phyloP scores from a whole-genome alignment of 2,113 vertebrate species.

The Oncorhynchus gorbuscha region DNA sequence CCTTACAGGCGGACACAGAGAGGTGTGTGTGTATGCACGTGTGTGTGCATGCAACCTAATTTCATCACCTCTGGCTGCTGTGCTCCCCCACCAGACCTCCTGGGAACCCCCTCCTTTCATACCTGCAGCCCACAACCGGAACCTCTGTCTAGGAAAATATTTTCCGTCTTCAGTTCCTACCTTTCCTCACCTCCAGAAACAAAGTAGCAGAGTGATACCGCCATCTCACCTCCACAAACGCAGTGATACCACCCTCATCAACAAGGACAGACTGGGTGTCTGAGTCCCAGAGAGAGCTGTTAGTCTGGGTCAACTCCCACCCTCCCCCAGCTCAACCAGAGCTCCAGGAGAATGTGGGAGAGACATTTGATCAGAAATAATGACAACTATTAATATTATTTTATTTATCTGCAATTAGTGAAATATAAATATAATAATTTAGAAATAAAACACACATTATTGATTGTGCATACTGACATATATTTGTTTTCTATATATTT shows the following conservation, averaged over 20 bases:
- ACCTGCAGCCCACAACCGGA: background rate
- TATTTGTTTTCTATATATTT: no score
- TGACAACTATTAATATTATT: no score
- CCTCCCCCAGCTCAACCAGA: background rate
- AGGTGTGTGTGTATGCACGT: conserved; percentile 1
- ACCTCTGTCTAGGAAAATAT: background rate
- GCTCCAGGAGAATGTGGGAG: background rate
- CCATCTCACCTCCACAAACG: conserved; percentile 13
- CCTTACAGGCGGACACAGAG: background rate
- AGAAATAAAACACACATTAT: no score
- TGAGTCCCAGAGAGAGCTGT: conserved; percentile 22
- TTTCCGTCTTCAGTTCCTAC: conserved; percentile 20
- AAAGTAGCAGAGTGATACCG: conserved; percentile 31
- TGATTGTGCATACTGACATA: no score
- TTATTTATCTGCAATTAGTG: no score
- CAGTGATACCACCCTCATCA: conserved; percentile 33
- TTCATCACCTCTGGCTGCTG: background rate
- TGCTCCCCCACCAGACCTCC: background rate
- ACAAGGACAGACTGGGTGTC: conserved; percentile 3
- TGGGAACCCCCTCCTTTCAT: background rate
- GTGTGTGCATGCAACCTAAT: background rate
- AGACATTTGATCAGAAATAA: no score
- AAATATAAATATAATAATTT: no score
- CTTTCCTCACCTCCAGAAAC: conserved; percentile 41
- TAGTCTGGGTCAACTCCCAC: conserved; percentile 30